phyloP scores from a whole-genome alignment of 2,888 invertebrate species.

The Tholera decimalis region DNA sequence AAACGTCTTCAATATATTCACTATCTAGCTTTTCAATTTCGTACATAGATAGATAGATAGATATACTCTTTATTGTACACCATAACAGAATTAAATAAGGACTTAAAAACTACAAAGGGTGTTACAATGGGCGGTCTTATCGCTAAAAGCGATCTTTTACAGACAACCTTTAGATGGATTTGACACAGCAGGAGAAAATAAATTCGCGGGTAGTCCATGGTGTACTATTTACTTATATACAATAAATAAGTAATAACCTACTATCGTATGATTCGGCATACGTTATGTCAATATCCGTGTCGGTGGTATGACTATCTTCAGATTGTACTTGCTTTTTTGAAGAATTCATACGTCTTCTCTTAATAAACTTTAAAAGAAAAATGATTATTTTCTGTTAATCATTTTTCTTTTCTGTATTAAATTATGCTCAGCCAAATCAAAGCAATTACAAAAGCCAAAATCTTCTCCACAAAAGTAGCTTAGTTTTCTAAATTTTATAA shows the following conservation, averaged over 20 bases:
- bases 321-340: constrained; percentile 4
- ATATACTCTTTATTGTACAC: too few relatives aligned
- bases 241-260: too few relatives aligned
- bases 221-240: too few relatives aligned
- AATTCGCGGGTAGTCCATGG: too few relatives aligned
- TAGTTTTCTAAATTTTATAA: constrained; percentile 27
- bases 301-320: constrained; percentile 19
- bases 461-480: constrained; percentile 32
- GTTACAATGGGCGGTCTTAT: too few relatives aligned
- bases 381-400: background rate
- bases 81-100: too few relatives aligned
- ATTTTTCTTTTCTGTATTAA: background rate
- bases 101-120: too few relatives aligned
- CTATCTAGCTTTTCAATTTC: constrained; percentile 1
- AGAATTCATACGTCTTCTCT: background rate
- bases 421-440: constrained; percentile 28
- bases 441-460: constrained; percentile 32
- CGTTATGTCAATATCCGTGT: constrained; percentile 27
- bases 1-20: background rate
- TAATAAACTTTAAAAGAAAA: background rate
- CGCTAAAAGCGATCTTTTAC: too few relatives aligned
- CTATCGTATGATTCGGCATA: constrained; percentile 39
- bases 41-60: too few relatives aligned
- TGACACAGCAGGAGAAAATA: too few relatives aligned
- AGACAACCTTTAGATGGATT: too few relatives aligned